Base-by-base conservation (phyloP, 2,888 invertebrate species). In the Drosophila differens region DNA sequence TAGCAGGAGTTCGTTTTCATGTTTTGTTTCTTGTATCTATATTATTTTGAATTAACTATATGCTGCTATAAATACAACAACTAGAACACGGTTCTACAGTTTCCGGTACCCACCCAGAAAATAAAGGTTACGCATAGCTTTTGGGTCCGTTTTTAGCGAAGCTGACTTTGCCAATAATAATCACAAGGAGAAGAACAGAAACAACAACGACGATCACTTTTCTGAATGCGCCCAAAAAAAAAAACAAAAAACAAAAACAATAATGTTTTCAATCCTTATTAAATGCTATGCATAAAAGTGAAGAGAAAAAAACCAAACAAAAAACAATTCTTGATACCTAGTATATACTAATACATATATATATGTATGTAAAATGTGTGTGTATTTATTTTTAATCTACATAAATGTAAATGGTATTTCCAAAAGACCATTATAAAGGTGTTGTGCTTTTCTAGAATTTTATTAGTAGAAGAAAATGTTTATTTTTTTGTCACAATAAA, bases 391-490 rank as follows among this genome's bases (percentile, higher is more conserved):
- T 89, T 74, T 79, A 89, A 85, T 89, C 83, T 82, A 90, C 78
- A 76, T 82, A 74, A 71, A 74, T 81, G 66, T 76, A 79, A 85
- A 92, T 92, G 92, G 92, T 92, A 84, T 91, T 91, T 92, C 74
- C 81, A 91, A 91, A 92, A 91, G 88, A 91, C 92, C 92, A 91
- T 92, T 91, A 91, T 90, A 92, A 92, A 92, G 91, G 92, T 92
- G 92, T 92, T 92, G 92, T 92, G 92, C 92, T 92, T 92, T 92
- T 92, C 83, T 91, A 91, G 92, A 88, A 88, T 91, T 92, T 92
- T 88, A 88, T 90, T 92, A 91, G 81, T 89, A 85, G 90, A 78
- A 67, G 76, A 67, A 79, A 83, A 79, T 76, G 72, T 79, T 90
- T 91, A 92, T 83, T 85, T 82, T 82, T 87, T 85, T 82, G 87